phyloP scores from a whole-genome alignment of 35 echinoderm and acorn worm species.

The Apostichopus japonicus region DNA sequence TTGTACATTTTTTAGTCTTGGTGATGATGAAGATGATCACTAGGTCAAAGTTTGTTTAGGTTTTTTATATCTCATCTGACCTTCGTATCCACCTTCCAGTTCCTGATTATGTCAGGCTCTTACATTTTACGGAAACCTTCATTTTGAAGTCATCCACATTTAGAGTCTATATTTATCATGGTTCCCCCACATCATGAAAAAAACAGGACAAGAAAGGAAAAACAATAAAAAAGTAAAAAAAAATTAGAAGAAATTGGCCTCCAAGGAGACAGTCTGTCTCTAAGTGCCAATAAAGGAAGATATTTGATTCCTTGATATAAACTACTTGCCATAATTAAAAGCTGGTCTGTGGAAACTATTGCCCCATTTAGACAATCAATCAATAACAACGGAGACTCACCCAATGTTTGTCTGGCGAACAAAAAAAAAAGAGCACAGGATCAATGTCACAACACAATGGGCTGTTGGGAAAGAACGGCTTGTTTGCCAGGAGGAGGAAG shows the following conservation, averaged over 20 bases:
- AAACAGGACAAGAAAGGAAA: not conserved
- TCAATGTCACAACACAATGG: not conserved
- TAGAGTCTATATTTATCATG: not conserved
- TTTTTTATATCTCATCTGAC: too few relatives aligned
- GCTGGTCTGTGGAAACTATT: not conserved
- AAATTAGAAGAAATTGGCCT: not conserved
- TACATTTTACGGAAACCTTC: too few relatives aligned
- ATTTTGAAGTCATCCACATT: not conserved
- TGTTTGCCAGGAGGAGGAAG: too few relatives aligned
- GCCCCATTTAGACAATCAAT: slow-evolving; percentile 47
- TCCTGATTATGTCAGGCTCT: too few relatives aligned
- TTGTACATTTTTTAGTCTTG: too few relatives aligned
- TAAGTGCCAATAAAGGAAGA: slow-evolving; percentile 39
- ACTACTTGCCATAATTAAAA: slow-evolving; percentile 26
- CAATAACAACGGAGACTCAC: slow-evolving; percentile 13
- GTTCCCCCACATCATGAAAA: not conserved
- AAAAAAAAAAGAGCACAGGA: not conserved
- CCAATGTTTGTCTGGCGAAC: not conserved
- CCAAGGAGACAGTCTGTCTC: slow-evolving; percentile 22
- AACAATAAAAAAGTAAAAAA: not conserved
- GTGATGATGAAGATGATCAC: too few relatives aligned
- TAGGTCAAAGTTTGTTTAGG: too few relatives aligned
- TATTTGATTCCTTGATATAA: slow-evolving; percentile 31
- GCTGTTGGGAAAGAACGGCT: too few relatives aligned
- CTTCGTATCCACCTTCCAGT: too few relatives aligned